Evolutionary conservation across 1,140 invertebrate species (phyloP).

Genomic region (Meloidogyne chitwoodi): DNA sequence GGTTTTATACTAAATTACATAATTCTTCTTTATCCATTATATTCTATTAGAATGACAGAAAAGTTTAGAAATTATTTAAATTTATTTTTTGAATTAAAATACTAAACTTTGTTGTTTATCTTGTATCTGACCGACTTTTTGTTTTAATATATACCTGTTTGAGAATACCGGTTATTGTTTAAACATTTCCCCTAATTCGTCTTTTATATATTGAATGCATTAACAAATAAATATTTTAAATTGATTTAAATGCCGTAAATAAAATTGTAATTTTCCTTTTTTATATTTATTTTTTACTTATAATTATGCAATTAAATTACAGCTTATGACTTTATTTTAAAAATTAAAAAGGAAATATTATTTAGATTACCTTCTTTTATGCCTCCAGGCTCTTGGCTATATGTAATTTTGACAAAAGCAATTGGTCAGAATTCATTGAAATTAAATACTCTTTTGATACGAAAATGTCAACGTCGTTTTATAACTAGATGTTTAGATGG

Average conservation of each 20-base stretch:
- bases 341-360: no score
- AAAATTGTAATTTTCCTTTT: neutral
- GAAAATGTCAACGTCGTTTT: neutral
- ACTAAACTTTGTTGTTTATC: no score
- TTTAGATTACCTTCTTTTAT: neutral
- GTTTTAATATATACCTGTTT: neutral
- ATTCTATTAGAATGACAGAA: no score
- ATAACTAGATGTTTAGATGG: neutral
- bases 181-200: neutral
- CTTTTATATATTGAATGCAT: neutral
- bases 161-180: neutral
- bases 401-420: neutral
- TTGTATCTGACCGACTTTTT: no score
- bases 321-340: no score
- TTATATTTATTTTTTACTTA: no score
- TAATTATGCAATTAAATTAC: no score
- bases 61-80: no score
- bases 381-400: neutral
- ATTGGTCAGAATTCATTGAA: neutral
- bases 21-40: no score
- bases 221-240: no score
- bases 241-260: neutral
- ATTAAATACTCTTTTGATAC: neutral
- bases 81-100: no score
- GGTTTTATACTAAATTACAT: no score